These are phyloP conservation scores for Sciurus carolinensis DNA, from an alignment of 2,797 vertebrate species.

Conservation along the genomic window DNA sequence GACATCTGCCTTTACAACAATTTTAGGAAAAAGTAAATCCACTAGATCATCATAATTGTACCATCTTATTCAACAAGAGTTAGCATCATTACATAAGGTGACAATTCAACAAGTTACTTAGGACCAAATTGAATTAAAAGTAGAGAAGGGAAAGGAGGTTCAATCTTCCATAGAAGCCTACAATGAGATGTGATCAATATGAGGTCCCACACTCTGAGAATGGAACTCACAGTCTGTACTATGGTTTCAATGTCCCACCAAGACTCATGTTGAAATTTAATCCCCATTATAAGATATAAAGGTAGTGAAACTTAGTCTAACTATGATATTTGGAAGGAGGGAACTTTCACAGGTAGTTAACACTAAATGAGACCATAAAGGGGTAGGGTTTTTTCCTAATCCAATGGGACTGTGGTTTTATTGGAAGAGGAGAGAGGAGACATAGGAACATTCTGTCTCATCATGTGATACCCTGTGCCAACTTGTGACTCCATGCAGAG, in stretches of 20 bases:
- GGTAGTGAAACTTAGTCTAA: background rate
- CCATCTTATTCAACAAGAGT: background rate
- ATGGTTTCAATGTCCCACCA: background rate
- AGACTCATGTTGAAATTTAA: background rate
- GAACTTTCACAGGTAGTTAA: background rate
- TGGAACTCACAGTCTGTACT: background rate
- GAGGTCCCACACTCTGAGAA: background rate
- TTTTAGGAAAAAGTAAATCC: background rate
- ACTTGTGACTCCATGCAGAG: background rate
- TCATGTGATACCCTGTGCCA: background rate
- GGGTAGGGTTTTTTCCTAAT: background rate
- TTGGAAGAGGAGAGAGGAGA: background rate
- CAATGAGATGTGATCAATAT: background rate
- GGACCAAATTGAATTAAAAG: background rate
- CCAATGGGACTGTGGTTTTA: background rate
- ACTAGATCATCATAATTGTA: background rate
- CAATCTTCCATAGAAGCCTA: background rate
- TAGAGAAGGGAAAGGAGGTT: background rate
- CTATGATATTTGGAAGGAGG: background rate
- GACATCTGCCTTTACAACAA: background rate
- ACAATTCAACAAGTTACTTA: background rate
- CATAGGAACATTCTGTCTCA: no score
- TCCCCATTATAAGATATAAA: background rate
- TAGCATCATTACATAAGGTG: background rate
- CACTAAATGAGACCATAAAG: background rate